Conservation (phyloP, 2,797 vertebrate genomes). For the Halcyon smyrnensis region DNA sequence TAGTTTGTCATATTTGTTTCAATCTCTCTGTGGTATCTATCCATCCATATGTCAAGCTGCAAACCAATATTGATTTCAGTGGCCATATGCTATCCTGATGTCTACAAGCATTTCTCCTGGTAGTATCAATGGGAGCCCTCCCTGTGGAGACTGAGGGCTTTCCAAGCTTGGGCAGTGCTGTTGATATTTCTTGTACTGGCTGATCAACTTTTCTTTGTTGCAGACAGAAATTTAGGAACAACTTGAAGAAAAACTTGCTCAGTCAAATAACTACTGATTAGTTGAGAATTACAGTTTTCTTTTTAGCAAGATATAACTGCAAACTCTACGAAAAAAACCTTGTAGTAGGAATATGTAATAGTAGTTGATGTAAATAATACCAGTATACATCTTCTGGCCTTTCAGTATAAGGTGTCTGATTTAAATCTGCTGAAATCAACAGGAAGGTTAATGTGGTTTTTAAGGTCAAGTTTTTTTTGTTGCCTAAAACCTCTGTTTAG, state of each 20-base stretch:
- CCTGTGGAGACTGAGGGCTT: not conserved
- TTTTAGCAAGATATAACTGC: not conserved
- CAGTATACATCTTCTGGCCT: not conserved
- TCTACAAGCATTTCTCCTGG: conserved; percentile 27
- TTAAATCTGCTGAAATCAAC: not conserved
- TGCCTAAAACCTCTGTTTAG: not conserved
- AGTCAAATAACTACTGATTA: not conserved
- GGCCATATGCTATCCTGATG: conserved; percentile 42
- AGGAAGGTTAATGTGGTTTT: not conserved
- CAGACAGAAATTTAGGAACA: not conserved
- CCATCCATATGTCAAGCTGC: conserved; percentile 46
- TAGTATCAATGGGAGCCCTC: not conserved
- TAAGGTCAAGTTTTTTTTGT: not conserved
- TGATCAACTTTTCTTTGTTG: not conserved
- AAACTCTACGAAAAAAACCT: not conserved
- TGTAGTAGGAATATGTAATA: not conserved
- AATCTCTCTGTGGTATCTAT: conserved; percentile 38
- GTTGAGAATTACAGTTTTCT: not conserved
- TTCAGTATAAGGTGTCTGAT: not conserved
- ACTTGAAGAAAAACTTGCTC: not conserved
- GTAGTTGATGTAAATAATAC: not conserved
- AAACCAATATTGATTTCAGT: conserved; percentile 57
- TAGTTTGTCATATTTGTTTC: conserved; percentile 45
- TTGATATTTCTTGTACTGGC: not conserved
- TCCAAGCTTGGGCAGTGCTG: not conserved